Evolutionary conservation across 2,888 invertebrate genomes (phyloP).

Genomic region (Penaeus monodon): DNA sequence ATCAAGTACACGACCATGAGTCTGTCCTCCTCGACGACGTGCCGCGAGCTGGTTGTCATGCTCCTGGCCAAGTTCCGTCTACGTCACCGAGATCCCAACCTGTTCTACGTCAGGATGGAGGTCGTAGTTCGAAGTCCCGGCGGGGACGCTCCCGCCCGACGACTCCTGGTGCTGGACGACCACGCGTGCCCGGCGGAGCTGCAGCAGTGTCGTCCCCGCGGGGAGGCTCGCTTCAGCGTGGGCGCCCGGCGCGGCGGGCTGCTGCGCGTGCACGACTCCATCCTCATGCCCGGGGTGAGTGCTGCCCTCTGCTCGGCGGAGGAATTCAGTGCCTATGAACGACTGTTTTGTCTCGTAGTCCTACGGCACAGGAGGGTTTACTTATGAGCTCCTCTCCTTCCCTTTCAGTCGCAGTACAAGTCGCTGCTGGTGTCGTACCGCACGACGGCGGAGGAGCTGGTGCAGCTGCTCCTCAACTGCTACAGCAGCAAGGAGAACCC

Average conservation of each 20-base stretch:
- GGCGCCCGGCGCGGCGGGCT: slow-evolving; percentile 77
- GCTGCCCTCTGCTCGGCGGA: background rate
- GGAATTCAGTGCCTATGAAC: background rate
- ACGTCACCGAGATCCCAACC: slow-evolving; percentile 90
- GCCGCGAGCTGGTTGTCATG: slow-evolving; percentile 86
- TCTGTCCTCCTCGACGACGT: slow-evolving; percentile 88
- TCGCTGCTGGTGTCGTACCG: slow-evolving; percentile 88
- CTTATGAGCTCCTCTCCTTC: background rate
- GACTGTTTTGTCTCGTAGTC: background rate
- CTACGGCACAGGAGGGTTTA: background rate
- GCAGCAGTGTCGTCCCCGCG: slow-evolving; percentile 93
- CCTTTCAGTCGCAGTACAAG: slow-evolving; percentile 83
- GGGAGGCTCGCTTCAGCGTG: slow-evolving; percentile 79
- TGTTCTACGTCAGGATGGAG: slow-evolving; percentile 95
- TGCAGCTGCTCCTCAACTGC: slow-evolving; percentile 86
- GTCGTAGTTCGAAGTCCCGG: slow-evolving; percentile 77
- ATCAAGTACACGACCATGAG: slow-evolving; percentile 96
- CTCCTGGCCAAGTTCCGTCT: slow-evolving; percentile 89
- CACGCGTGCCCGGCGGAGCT: slow-evolving; percentile 90
- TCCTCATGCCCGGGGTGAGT: slow-evolving; percentile 80
- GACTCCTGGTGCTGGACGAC: slow-evolving; percentile 86
- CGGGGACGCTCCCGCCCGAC: slow-evolving; percentile 74
- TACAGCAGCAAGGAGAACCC: slow-evolving; percentile 71
- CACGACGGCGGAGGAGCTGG: slow-evolving; percentile 89
- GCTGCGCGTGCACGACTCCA: slow-evolving; percentile 91